Evolutionary conservation across 2,113 vertebrate genomes (phyloP), one percentile per base, ranked within the genome.

Genomic region (Cygnus buccinator): DNA sequence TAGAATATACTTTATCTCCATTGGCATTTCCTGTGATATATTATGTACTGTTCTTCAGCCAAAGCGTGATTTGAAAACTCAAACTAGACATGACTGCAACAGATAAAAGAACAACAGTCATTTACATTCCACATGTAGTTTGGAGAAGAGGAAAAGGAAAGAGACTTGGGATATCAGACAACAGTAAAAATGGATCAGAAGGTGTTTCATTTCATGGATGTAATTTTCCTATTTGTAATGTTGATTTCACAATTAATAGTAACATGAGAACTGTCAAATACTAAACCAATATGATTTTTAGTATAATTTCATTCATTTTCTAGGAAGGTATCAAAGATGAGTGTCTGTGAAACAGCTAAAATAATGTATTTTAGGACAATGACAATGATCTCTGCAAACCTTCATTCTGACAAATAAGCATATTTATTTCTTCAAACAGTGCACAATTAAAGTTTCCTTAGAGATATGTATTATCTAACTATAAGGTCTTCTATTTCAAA

Each of bases 191-290:
- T 43, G 10, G 21, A 65, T 76, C 83, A 50, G 61, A 89, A 68
- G 84, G 22, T 33, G 89, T 96, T 94, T 93, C 20, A 93, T 80
- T 88, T 97, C 25, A 92, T 72, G 54, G 13, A 19, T 73, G 5
- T 35, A 50, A 50, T 61, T 94, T 73, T 43, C 25, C 29, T 86
- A 57, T 82, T 94, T 92, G n/a, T 72, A 90, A 44, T 52, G 11
- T 82, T 67, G 63, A 93, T 86, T 97, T 94, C 68, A 80, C 41
- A 71, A 93, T 91, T 87, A 74, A 65, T 35, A 59, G 20, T 15
- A 25, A 20, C 23, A 8, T 90, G 9, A 93, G 15, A 68, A 67
- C 13, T 44, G 28, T 95, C 48, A 86, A 84, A 89, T 80, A 89
- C 52, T 39, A 72, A 48, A 17, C 31, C 43, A 86, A 28, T 25